These are phyloP conservation scores for Monodelphis domestica DNA, from an alignment of 2,797 vertebrate species.

Conservation along the genomic window DNA sequence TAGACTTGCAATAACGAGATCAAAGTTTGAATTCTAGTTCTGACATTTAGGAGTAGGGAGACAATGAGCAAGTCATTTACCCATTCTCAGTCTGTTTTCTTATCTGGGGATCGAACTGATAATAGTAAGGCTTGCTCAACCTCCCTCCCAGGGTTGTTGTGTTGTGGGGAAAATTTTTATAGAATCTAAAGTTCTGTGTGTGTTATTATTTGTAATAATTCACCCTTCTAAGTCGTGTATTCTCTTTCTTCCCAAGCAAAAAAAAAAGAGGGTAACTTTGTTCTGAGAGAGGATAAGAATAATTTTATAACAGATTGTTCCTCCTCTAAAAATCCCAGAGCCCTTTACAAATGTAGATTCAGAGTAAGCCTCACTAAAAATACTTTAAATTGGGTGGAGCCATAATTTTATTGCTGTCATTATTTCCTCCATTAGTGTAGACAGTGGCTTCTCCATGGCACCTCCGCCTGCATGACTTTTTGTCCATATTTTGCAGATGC, in stretches of 20 bases:
- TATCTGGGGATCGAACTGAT: not conserved
- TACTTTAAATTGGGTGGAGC: not conserved
- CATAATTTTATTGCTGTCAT: not conserved
- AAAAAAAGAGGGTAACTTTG: constrained; percentile 8
- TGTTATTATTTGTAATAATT: not conserved
- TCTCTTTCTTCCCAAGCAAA: constrained; percentile 53
- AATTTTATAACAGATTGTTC: not conserved
- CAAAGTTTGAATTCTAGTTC: not conserved
- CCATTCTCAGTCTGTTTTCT: not conserved
- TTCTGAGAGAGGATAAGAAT: not conserved
- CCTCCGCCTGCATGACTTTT: not conserved
- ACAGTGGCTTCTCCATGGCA: not conserved
- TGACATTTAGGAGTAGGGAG: not conserved
- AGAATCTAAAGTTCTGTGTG: not conserved
- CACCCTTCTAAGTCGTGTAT: not conserved
- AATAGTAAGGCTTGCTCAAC: not conserved
- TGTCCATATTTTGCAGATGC: not conserved
- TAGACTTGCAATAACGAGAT: not conserved
- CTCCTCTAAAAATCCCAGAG: not conserved
- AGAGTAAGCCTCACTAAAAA: not conserved
- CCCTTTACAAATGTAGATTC: not conserved
- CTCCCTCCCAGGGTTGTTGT: not conserved
- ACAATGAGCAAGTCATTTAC: not conserved
- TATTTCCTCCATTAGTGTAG: not conserved
- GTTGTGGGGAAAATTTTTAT: not conserved